A percentile compares a stretch with the other conserved stretches of the same genome.
Conservation (phyloP, 2,113 vertebrate genomes). For the Catagonus wagneri region DNA sequence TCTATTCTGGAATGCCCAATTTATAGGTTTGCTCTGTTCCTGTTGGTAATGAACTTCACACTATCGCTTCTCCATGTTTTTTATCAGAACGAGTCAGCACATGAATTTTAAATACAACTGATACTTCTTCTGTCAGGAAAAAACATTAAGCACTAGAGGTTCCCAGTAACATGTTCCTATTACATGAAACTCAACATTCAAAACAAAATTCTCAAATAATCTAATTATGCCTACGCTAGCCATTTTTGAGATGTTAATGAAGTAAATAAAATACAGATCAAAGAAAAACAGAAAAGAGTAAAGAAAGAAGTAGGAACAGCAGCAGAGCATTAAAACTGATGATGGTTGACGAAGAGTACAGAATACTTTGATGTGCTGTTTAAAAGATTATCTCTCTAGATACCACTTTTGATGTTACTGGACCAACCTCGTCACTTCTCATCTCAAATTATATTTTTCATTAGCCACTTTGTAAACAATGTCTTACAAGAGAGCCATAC, state of each 20-base stretch:
- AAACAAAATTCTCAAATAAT: background rate
- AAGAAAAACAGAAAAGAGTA: background rate
- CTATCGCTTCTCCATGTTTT: background rate
- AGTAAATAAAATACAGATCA: background rate
- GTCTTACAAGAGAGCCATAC: background rate
- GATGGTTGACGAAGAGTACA: background rate
- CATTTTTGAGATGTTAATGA: background rate
- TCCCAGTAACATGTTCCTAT: background rate
- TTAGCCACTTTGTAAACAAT: background rate
- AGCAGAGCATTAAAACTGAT: background rate
- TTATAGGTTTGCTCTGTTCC: background rate
- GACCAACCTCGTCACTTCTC: background rate
- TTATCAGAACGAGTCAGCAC: background rate
- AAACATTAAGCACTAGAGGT: background rate
- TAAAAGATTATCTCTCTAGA: background rate
- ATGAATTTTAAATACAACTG: background rate
- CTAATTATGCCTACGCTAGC: background rate
- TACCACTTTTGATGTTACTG: background rate
- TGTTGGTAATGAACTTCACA: background rate
- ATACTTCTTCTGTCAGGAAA: background rate
- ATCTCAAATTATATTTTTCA: background rate
- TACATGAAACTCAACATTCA: background rate
- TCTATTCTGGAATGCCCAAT: background rate
- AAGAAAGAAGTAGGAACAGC: background rate
- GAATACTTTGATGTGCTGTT: background rate